Percentiles rank a stretch among this genome's conserved stretches.
Evolutionary conservation across 92 coral and sea anemone genomes (phyloP).

Genomic region (Ricordea florida): DNA sequence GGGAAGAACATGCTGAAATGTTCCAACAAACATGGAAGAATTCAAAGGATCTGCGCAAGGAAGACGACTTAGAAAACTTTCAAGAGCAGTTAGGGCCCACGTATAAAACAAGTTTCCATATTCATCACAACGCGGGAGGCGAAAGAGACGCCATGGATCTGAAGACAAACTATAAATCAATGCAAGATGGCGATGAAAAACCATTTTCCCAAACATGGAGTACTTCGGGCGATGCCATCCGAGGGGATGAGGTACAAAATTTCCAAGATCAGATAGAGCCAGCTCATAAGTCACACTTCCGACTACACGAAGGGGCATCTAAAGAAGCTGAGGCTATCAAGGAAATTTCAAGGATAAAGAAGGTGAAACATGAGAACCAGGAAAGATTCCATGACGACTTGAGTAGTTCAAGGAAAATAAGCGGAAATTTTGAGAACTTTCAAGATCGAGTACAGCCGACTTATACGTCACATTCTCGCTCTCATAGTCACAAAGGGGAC

Average conservation of each 20-base stretch:
- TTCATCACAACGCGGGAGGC: neutral
- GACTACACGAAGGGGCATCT: neutral
- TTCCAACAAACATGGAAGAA: neutral
- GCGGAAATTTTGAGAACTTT: neutral
- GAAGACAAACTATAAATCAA: neutral
- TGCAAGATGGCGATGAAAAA: neutral
- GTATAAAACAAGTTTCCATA: neutral
- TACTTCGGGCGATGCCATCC: too few species aligned
- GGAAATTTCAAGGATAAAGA: neutral
- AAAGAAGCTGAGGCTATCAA: too few species aligned
- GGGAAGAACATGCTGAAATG: neutral
- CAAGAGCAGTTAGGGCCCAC: neutral
- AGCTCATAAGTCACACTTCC: neutral
- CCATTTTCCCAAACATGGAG: too few species aligned
- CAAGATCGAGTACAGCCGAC: neutral
- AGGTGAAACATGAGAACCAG: neutral
- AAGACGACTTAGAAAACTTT: too few species aligned
- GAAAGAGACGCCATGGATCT: neutral
- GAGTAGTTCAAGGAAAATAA: too few species aligned
- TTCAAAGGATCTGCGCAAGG: too few species aligned
- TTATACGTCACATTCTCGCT: neutral
- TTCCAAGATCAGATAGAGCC: neutral
- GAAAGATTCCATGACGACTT: neutral
- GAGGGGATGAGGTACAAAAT: neutral
- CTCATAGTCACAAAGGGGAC: neutral